Conservation (phyloP, 2,113 vertebrate species). For the Hymenochirus boettgeri region DNA sequence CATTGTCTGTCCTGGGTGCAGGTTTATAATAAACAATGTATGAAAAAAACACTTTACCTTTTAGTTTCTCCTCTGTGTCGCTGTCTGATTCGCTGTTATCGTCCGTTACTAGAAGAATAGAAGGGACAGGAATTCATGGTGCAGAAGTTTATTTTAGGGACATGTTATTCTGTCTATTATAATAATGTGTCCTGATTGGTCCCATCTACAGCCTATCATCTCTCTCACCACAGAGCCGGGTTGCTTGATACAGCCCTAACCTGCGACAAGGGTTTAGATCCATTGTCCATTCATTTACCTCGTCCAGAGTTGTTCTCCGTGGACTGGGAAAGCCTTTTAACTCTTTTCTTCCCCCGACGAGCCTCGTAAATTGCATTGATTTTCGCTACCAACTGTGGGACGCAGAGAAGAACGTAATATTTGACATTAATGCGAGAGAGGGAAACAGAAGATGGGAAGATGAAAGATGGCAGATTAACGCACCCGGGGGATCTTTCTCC, state of each 20-base stretch:
- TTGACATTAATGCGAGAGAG: background rate
- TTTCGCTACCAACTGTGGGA: conserved; percentile 86
- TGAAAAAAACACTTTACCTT: conserved; percentile 76
- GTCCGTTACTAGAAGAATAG: conserved; percentile 63
- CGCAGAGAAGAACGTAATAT: conserved; percentile 38
- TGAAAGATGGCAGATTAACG: background rate
- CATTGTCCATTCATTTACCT: conserved; percentile 76
- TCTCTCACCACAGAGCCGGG: too few species aligned
- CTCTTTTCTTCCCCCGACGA: conserved; percentile 94
- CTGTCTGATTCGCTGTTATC: conserved; percentile 98
- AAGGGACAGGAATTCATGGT: too few species aligned
- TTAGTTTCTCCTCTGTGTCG: conserved; percentile 96
- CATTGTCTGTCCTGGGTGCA: too few species aligned
- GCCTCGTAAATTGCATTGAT: conserved; percentile 97
- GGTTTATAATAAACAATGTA: background rate
- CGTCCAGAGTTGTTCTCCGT: conserved; percentile 89
- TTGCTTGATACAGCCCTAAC: too few species aligned
- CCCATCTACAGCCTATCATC: too few species aligned
- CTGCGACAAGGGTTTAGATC: too few species aligned
- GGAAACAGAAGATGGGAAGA: background rate
- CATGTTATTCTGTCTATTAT: too few species aligned
- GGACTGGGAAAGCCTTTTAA: conserved; percentile 90
- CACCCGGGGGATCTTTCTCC: conserved; percentile 90
- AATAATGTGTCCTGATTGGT: too few species aligned
- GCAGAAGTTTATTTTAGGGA: too few species aligned